Base-by-base conservation (phyloP, 2,113 vertebrate genomes). In the Phrynosoma blainvillii region DNA sequence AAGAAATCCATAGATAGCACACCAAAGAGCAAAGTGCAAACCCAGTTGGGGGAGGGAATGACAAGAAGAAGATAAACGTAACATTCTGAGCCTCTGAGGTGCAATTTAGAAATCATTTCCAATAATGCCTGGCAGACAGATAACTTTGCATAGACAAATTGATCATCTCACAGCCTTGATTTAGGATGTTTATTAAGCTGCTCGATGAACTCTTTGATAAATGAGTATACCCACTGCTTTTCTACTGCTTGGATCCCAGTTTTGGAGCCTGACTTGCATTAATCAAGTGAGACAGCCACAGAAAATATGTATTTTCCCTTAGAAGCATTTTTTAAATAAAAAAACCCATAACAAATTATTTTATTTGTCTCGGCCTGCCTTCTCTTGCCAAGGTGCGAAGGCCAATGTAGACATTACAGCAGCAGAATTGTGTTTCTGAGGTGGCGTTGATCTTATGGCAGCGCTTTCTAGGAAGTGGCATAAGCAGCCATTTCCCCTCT, bases 11-110 rank as follows among this genome's bases (percentile, higher is more conserved):
- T 75, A 30, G 27, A 71, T 71, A 71, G 85, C 75, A 2, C 21
- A 27, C 74, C 40, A 70, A 86, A 76, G 27, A 27, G 86, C 86
- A 89, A 68, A 92, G 71, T 79, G 85, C 84, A 75, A 66, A 84
- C 65, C 62, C 78, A 87, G 78, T 62, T 62, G 59, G 59, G 18
- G n/a, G 11, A 21, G 36, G 21, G 42, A 54, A 54, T 18, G 30
- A 71, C 36, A n/a, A 62, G 21, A 16, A 27, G 47, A 77, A 40
- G 65, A 70, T n/a, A 81, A 82, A 81, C 12, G 13, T 82, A 75
- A 40, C 71, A 82, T 70, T 79, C 76, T 62, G 79, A 36, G 62
- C 32, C 40, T 82, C 54, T 36, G 82, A 86, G 90, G 71, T 52
- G 54, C 59, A 78, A 91, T 54, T 10, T 71, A 62, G 84, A 93